These are phyloP conservation scores for Zygaena filipendulae DNA, from an alignment of 2,888 invertebrate genomes.

Conservation along the genomic window DNA sequence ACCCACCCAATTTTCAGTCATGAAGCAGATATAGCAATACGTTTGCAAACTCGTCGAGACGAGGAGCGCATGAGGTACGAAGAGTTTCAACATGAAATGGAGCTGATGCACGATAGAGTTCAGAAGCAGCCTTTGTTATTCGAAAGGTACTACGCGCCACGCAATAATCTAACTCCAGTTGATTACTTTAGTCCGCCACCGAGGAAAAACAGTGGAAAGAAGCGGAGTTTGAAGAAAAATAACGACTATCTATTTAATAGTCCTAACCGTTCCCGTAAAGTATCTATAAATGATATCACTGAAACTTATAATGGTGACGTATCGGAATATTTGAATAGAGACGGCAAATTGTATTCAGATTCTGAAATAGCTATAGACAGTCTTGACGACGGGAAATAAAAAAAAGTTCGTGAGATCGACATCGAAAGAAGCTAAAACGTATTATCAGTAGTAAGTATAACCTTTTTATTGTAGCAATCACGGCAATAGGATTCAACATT, in stretches of 20 bases:
- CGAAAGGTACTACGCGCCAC: slow-evolving; percentile 74
- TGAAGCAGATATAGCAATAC: slow-evolving; percentile 75
- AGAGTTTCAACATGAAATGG: slow-evolving; percentile 77
- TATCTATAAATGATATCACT: slow-evolving; percentile 42
- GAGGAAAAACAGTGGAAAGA: slow-evolving; percentile 37
- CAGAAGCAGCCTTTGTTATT: slow-evolving; percentile 77
- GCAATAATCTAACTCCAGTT: slow-evolving; percentile 32
- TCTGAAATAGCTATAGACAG: slow-evolving; percentile 34
- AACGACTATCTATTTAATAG: slow-evolving; percentile 33
- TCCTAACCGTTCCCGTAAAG: slow-evolving; percentile 40
- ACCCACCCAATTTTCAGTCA: too few species aligned
- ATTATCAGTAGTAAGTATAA: too few species aligned
- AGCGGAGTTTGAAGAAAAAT: slow-evolving; percentile 24
- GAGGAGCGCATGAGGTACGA: slow-evolving; percentile 75
- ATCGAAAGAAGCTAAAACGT: too few species aligned
- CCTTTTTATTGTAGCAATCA: too few species aligned
- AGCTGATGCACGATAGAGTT: slow-evolving; percentile 76
- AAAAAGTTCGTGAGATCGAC: too few species aligned
- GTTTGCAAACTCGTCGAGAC: slow-evolving; percentile 73
- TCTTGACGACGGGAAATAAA: slow-evolving; percentile 26
- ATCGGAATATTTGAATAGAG: slow-evolving; percentile 41
- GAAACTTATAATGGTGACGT: slow-evolving; percentile 41
- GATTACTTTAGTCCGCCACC: slow-evolving; percentile 45
- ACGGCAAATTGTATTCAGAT: slow-evolving; percentile 37
- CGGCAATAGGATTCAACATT: too few species aligned